A percentile compares a stretch with the other conserved stretches of the same genome.
Evolutionary conservation across 1,140 invertebrate species (phyloP).

Genomic region (Drosophila sucinea): DNA sequence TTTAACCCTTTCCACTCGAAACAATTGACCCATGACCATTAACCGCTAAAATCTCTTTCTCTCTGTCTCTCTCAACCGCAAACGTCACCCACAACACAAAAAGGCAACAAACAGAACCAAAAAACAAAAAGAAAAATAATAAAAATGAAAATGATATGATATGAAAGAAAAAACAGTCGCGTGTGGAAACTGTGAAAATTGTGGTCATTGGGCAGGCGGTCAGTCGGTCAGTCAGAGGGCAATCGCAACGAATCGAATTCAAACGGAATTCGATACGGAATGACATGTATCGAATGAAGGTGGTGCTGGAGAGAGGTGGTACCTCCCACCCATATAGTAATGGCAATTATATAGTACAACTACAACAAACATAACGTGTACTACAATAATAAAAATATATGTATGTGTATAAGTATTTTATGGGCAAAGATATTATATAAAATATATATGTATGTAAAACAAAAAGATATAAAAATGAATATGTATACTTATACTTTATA

Average conservation of each 20-base stretch:
- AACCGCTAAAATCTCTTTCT: slow-evolving; percentile 45
- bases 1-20: not conserved
- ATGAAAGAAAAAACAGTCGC: not conserved
- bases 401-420: slow-evolving; percentile 38
- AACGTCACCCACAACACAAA: slow-evolving; percentile 47
- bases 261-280: slow-evolving; percentile 27
- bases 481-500: not conserved
- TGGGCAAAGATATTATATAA: slow-evolving; percentile 32
- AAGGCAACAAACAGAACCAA: slow-evolving; percentile 28
- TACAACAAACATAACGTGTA: slow-evolving; percentile 57
- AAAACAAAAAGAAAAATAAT: not conserved
- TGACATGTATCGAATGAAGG: slow-evolving; percentile 29
- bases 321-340: slow-evolving; percentile 18
- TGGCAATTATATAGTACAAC: slow-evolving; percentile 33
- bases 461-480: slow-evolving; percentile 21
- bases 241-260: slow-evolving; percentile 50
- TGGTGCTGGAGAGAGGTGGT: not conserved
- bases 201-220: slow-evolving; percentile 43
- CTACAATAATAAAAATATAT: slow-evolving; percentile 30
- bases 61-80: slow-evolving; percentile 38
- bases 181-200: slow-evolving; percentile 40
- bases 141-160: not conserved
- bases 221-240: slow-evolving; percentile 13
- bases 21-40: slow-evolving; percentile 37
- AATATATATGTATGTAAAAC: slow-evolving; percentile 14